Evolutionary conservation across 1,140 invertebrate species (phyloP).

Genomic region (Cotesia typhae): DNA sequence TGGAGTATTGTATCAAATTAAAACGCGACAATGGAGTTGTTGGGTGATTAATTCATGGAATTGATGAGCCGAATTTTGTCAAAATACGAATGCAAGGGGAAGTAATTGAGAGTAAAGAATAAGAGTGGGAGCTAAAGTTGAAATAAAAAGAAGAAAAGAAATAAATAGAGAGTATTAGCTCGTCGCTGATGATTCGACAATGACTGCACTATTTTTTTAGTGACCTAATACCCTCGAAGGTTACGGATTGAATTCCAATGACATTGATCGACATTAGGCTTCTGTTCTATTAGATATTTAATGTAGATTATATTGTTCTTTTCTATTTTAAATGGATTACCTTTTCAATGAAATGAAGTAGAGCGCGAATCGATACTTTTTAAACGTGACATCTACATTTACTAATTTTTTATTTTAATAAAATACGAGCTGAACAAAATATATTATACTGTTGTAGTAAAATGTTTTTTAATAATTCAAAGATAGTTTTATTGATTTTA

Average conservation of each 20-base stretch:
- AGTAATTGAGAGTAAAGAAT: neutral
- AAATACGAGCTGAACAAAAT: too few relatives aligned
- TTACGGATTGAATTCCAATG: slow-evolving; percentile 24
- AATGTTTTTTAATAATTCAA: too few relatives aligned
- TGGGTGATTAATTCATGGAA: slow-evolving; percentile 37
- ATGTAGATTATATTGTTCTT: slow-evolving; percentile 3
- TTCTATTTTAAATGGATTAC: slow-evolving; percentile 27
- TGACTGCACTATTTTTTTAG: slow-evolving; percentile 30
- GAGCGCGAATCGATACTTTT: slow-evolving; percentile 11
- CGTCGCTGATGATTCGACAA: slow-evolving; percentile 27
- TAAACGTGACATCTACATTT: slow-evolving; percentile 17
- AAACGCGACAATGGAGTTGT: slow-evolving; percentile 25
- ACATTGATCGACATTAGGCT: slow-evolving; percentile 11
- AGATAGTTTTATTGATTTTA: too few relatives aligned
- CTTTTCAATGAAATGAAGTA: neutral
- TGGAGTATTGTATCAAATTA: slow-evolving; percentile 32
- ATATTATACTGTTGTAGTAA: too few relatives aligned
- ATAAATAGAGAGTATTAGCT: neutral
- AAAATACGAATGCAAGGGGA: slow-evolving; percentile 8
- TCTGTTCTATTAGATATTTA: slow-evolving; percentile 1
- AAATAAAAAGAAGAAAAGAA: too few relatives aligned
- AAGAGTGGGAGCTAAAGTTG: too few relatives aligned
- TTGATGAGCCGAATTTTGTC: slow-evolving; percentile 25
- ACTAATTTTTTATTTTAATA: neutral
- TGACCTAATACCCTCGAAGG: slow-evolving; percentile 5